Evolutionary conservation across 2,888 invertebrate genomes (phyloP), one percentile per base, ranked within the genome.

Genomic region (Xestia rhomboidea): DNA sequence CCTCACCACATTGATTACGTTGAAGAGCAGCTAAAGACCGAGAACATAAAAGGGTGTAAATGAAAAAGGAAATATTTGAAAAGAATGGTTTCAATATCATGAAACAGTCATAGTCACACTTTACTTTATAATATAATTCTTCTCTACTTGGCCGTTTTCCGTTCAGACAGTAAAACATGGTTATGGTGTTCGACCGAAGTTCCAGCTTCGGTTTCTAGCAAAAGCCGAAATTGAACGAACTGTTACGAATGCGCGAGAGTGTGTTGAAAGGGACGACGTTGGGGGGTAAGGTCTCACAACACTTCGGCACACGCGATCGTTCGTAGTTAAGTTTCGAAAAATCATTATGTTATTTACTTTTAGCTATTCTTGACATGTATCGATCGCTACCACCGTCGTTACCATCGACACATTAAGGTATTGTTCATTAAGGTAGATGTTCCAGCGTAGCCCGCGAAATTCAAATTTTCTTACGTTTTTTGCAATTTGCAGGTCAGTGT

Each of bases 1-100:
- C 51, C 78, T 80, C 57, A 80, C 83, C 79, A 38, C 0, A 24
- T 0, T 15, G 11, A 41, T 34, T 15, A n/a, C 49, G 41, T 4
- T 6, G 49, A 13, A 13, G 34, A 21, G 4, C 0, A 38, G 41
- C 79, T 79, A 82, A 34, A 49, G 27, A 44, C 15, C 57, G 46
- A 66, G 64, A 78, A 64, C 64, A 30, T 27, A 57, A 66, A 57
- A 8, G 11, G 10, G n/a, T 49, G 13, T 80, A 44, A 68, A 82
- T 44, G 1, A 60, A 71, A 60, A 38, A 21, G 8, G 10, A 73
- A 60, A 27, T 30, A 13, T 44, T 64, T 21, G 2, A 64, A 57
- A 68, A 27, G 15, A n/a, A 24, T 24, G 13, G 27, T 34, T 30
- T n/a, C 18, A 30, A 24, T 18, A 21, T 27, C 1, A 30, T 4